These are phyloP conservation scores for Macaria liturata DNA, from an alignment of 2,888 invertebrate genomes.

Conservation along the genomic window DNA sequence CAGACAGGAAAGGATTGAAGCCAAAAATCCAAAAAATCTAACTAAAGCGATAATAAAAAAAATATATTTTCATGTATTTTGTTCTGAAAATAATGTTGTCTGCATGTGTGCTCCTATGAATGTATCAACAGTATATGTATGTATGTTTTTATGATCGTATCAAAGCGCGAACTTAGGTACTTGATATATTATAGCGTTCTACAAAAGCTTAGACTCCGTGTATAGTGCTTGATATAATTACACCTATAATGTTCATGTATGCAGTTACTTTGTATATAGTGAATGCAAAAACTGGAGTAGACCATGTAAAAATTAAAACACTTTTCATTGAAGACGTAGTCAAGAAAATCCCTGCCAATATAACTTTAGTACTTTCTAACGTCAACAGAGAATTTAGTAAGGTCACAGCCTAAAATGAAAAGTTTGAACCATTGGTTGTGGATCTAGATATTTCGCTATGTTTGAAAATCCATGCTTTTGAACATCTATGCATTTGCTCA, in stretches of 20 bases:
- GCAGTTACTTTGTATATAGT: conserved; percentile 39
- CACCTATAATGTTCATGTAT: conserved; percentile 48
- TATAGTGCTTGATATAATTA: conserved; percentile 54
- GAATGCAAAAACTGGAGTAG: conserved; percentile 52
- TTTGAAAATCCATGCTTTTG: conserved; percentile 59
- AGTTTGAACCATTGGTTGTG: conserved; percentile 42
- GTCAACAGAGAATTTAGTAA: conserved; percentile 42
- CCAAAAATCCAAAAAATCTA: conserved; percentile 30
- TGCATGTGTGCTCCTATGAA: conserved; percentile 32
- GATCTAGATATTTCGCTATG: conserved; percentile 48
- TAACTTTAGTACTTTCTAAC: conserved; percentile 25
- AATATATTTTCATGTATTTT: conserved; percentile 7
- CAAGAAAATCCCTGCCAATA: conserved; percentile 60
- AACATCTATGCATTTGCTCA: conserved; percentile 67
- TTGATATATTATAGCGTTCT: conserved; percentile 42
- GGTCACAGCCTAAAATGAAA: conserved; percentile 67
- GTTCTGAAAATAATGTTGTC: conserved; percentile 19
- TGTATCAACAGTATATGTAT: conserved; percentile 23
- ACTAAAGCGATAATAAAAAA: conserved; percentile 27
- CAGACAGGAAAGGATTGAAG: conserved; percentile 30
- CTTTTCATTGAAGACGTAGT: conserved; percentile 70
- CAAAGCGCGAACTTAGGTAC: conserved; percentile 30
- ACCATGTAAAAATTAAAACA: conserved; percentile 49
- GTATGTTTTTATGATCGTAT: conserved; percentile 27
- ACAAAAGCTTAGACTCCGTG: conserved; percentile 55